phyloP scores from a whole-genome alignment of 2,888 invertebrate genomes.

The Cheiracanthium punctorium region DNA sequence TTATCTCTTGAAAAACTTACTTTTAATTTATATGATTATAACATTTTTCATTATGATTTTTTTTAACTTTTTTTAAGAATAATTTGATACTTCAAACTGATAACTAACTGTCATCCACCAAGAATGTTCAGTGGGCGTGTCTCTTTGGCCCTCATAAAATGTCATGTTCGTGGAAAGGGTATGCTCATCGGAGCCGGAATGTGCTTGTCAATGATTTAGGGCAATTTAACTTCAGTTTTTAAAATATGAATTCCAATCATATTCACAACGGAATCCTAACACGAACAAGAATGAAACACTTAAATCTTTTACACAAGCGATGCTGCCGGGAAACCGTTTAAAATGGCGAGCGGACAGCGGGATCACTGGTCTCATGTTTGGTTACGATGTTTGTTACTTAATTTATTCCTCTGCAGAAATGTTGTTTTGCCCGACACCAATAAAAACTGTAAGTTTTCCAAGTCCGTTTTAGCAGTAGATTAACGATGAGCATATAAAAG shows the following conservation, averaged over 20 bases:
- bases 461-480: too few species aligned
- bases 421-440: constrained; percentile 63
- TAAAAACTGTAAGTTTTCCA: constrained; percentile 70
- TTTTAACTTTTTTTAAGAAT: too few species aligned
- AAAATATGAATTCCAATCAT: too few species aligned
- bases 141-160: constrained; percentile 36
- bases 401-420: constrained; percentile 64
- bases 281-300: not conserved
- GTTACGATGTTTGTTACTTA: constrained; percentile 62
- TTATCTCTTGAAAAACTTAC: too few species aligned
- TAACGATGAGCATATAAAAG: too few species aligned
- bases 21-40: too few species aligned
- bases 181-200: not conserved
- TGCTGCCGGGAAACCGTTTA: constrained; percentile 39
- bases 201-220: too few species aligned
- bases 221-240: too few species aligned
- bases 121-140: constrained; percentile 40
- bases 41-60: too few species aligned
- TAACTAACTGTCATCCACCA: too few species aligned
- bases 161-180: constrained; percentile 16
- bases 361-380: constrained; percentile 65
- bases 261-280: not conserved
- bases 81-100: too few species aligned
- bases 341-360: constrained; percentile 68
- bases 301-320: constrained; percentile 15